These are phyloP conservation scores for Bucorvus abyssinicus DNA, from an alignment of 2,797 vertebrate species.

Conservation along the genomic window DNA sequence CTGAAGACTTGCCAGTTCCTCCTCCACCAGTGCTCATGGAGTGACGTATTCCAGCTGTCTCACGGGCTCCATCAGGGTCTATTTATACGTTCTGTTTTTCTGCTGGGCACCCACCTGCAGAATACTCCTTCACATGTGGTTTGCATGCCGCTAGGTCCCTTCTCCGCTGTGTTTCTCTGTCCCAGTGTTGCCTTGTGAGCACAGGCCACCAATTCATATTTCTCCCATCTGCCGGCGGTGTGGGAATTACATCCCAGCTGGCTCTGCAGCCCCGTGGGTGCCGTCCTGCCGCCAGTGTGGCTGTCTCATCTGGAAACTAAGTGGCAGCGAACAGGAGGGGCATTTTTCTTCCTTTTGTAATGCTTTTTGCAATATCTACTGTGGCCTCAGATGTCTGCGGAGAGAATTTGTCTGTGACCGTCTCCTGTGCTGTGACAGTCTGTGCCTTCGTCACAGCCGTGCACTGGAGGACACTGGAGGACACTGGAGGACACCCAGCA, in stretches of 20 bases:
- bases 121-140: neutral
- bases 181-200: neutral
- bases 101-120: neutral
- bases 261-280: neutral
- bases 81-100: neutral
- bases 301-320: neutral
- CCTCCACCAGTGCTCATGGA: neutral
- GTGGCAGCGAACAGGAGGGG: neutral
- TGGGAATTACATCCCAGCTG: neutral
- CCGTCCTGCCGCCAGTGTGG: neutral
- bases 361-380: neutral
- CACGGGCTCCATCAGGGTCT: neutral
- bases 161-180: neutral
- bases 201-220: neutral
- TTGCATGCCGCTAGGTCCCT: neutral
- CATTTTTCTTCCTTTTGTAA: neutral
- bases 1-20: neutral
- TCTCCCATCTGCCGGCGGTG: rapidly evolving
- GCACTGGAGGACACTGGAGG: neutral
- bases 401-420: neutral
- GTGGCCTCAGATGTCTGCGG: neutral
- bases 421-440: neutral
- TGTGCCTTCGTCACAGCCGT: neutral
- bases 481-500: neutral
- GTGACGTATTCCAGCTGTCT: neutral